These are phyloP conservation scores for Aquatica leii DNA, from an alignment of 2,888 invertebrate species.

Conservation along the genomic window DNA sequence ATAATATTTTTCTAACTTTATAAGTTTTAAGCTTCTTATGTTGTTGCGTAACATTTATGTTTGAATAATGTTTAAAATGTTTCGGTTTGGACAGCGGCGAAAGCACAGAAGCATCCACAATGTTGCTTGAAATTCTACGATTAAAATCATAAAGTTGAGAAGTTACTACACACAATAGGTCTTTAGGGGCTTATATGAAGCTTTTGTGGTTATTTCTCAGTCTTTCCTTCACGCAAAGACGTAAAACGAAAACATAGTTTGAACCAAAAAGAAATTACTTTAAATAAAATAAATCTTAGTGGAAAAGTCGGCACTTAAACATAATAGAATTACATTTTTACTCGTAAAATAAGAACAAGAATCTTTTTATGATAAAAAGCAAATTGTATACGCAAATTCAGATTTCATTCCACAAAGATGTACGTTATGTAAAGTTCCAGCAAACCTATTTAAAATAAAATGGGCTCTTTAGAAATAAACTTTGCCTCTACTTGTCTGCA, in stretches of 20 bases:
- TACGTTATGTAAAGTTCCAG: neutral
- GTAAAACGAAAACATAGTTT: slow-evolving; percentile 13
- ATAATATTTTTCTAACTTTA: too few species aligned
- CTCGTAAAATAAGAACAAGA: too few species aligned
- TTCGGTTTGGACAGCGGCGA: slow-evolving; percentile 27
- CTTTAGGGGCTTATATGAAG: slow-evolving; percentile 37
- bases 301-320: too few species aligned
- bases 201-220: slow-evolving; percentile 29
- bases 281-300: too few species aligned
- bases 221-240: slow-evolving; percentile 23
- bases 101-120: slow-evolving; percentile 31
- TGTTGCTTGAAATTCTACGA: slow-evolving; percentile 35
- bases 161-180: slow-evolving; percentile 41
- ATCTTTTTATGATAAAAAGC: too few species aligned
- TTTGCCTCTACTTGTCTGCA: slow-evolving; percentile 1
- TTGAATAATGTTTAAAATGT: slow-evolving; percentile 22
- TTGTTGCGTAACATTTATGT: too few species aligned
- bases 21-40: too few species aligned
- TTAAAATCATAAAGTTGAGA: slow-evolving; percentile 44
- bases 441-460: slow-evolving; percentile 4
- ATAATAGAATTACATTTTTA: too few species aligned
- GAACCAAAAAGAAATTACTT: neutral
- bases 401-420: neutral
- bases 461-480: slow-evolving; percentile 5
- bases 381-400: too few species aligned